Evolutionary conservation across 2,113 vertebrate species (phyloP).

Genomic region (Grammomys surdaster): DNA sequence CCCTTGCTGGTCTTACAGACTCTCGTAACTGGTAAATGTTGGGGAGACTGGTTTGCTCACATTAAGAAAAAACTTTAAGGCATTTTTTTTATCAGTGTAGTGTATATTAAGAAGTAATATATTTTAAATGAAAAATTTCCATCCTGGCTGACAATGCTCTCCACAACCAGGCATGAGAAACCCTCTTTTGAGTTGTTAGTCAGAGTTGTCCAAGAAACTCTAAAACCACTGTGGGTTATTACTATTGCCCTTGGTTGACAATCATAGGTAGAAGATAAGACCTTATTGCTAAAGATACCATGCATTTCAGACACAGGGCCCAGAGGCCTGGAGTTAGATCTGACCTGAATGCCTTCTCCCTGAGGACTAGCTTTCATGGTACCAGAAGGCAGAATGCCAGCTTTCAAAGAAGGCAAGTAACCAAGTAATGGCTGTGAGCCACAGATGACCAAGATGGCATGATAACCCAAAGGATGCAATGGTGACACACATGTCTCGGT

Average conservation of each 20-base stretch:
- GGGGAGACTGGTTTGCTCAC: neutral
- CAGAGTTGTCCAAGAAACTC: neutral
- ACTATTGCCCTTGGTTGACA: neutral
- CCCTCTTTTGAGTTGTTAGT: neutral
- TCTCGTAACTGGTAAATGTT: neutral
- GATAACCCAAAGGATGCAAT: neutral
- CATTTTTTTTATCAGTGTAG: neutral
- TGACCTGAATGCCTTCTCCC: neutral
- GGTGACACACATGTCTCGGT: neutral
- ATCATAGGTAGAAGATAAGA: neutral
- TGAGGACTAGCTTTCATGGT: neutral
- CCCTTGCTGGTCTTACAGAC: neutral
- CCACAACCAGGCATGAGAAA: neutral
- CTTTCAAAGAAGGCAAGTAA: neutral
- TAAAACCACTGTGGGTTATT: neutral
- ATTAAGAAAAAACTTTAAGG: neutral
- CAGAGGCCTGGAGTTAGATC: neutral
- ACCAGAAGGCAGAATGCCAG: neutral
- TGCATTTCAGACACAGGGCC: neutral
- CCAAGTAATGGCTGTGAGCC: neutral
- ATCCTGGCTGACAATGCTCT: neutral
- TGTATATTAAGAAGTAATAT: neutral
- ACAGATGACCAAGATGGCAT: neutral
- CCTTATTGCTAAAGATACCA: neutral
- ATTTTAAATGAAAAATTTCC: neutral